phyloP scores from a whole-genome alignment of 2,113 vertebrate genomes.

The Pyxicephalus adspersus region DNA sequence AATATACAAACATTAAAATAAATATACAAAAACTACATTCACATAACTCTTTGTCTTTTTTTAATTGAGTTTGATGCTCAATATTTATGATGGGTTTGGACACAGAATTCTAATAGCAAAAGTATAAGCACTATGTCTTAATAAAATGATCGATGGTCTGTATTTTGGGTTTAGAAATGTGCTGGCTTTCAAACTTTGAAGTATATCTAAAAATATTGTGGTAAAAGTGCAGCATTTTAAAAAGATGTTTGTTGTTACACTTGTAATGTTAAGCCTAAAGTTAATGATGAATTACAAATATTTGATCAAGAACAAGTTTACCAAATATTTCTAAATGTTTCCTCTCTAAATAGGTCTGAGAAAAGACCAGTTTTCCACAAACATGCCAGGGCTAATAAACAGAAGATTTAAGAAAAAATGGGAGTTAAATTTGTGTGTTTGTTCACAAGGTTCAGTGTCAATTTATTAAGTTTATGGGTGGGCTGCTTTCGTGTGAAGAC shows the following conservation, averaged over 20 bases:
- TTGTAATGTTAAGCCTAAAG: background rate
- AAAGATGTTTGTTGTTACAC: background rate
- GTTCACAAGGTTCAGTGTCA: background rate
- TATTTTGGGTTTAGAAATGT: no score
- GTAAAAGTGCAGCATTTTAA: background rate
- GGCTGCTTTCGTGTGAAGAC: background rate
- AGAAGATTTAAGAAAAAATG: conserved; percentile 10
- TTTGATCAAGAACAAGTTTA: background rate
- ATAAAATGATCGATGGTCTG: no score
- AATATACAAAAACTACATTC: no score
- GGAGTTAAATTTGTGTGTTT: conserved; percentile 13
- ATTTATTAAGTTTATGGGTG: conserved; percentile 17
- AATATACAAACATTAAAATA: no score
- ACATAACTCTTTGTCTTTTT: no score
- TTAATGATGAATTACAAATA: conserved; percentile 8
- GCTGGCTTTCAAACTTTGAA: no score
- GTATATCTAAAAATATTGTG: background rate
- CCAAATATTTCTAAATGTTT: conserved; percentile 19
- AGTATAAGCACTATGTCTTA: no score
- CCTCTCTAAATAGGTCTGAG: conserved; percentile 8
- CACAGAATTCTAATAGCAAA: no score
- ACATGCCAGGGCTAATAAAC: background rate
- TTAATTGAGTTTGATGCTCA: no score
- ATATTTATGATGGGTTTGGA: no score
- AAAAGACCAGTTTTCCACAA: conserved; percentile 6